Evolutionary conservation across 2,888 invertebrate species (phyloP), one percentile per base, ranked within the genome.

Genomic region (Lysandra bellargus): DNA sequence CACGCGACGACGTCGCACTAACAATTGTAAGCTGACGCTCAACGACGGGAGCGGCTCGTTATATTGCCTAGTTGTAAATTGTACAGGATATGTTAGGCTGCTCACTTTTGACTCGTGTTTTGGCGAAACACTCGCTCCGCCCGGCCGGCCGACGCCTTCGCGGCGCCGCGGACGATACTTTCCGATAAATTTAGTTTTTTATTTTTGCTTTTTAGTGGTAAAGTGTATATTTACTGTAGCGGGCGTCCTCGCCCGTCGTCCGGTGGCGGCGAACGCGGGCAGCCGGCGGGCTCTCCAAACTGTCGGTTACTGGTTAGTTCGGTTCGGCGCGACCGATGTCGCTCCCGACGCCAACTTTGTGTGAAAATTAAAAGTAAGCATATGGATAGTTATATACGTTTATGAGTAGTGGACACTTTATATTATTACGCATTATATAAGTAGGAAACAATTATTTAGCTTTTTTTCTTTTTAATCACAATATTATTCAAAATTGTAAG

Each of bases 371-470:
- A 87, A 89, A 92, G 92, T 93, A 92, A 93, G 91, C 89, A 86
- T 90, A 91, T 89, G 87, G 87, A 92, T 93, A 94, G 93, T 91
- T 92, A 92, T 69, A 69, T 92, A 92, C 90, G 90, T 91, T 92
- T 90, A 92, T 92, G 93, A 94, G 94, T 94, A 94, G 94, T 92
- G 92, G 92, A 93, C 94, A 94, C 94, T 94, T 93, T 94, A 94
- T 94, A 94, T 93, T 93, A 94, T 93, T 93, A 94, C 93, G 92
- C 93, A 90, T 91, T 90, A 89, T 94, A 92, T 94, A 93, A 94
- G 94, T 94, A 94, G 94, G 91, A 93, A 92, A 92, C 90, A 93
- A 93, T 94, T 94, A 93, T 94, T 94, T 94, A 93, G 93, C 92
- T 92, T 92, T 88, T 87, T 93, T 91, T 82, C 79, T 86, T 88